Base-by-base conservation (phyloP, 2,113 vertebrate species). In the Myrmecophaga tridactyla region DNA sequence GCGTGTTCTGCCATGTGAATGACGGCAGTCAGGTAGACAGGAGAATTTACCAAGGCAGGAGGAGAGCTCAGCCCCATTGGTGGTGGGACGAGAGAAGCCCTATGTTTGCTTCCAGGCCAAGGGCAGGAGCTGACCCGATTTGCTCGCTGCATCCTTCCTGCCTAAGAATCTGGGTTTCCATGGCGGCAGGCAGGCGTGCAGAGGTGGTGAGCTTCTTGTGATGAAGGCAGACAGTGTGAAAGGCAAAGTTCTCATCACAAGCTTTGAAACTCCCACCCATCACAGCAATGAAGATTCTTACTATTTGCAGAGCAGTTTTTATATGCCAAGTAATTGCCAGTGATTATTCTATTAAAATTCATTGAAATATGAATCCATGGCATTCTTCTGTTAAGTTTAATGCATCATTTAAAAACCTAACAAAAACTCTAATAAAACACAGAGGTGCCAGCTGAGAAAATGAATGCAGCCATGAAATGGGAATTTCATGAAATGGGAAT, bases 261-360 rank as follows among this genome's bases (percentile, higher is more conserved):
- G 92, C 39, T 13, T 51, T 27, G 31, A n/a, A 41, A 87, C 92
- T 43, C 84, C 94, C 84, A 8, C 94, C 92, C 92, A 56, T 76
- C 78, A 56, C 67, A 31, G 88, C 23, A 4, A 9, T 29, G 63
- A 81, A 31, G 51, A 81, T 72, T 80, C 83, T 27, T 60, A 77
- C 56, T 77, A 53, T 73, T 51, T 7, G 27, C 90, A 39, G 88
- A 63, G 73, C 29, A 11, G 31, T 91, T 87, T 94, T 75, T 56
- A 60, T 65, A 85, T 48, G 43, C 82, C 83, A 89, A 63, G 86
- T 91, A 92, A 94, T 91, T 89, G 69, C 95, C 93, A 92, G 95
- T 60, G 84, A 96, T 92, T 86, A 90, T 95, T 83, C 80, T 72
- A 80, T 95, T 97, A 94, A 86, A 86, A 83, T 51, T 89, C 89